Evolutionary conservation across 1,140 invertebrate genomes (phyloP), one percentile per base, ranked within the genome.

Genomic region (Aphelenchoides besseyi): DNA sequence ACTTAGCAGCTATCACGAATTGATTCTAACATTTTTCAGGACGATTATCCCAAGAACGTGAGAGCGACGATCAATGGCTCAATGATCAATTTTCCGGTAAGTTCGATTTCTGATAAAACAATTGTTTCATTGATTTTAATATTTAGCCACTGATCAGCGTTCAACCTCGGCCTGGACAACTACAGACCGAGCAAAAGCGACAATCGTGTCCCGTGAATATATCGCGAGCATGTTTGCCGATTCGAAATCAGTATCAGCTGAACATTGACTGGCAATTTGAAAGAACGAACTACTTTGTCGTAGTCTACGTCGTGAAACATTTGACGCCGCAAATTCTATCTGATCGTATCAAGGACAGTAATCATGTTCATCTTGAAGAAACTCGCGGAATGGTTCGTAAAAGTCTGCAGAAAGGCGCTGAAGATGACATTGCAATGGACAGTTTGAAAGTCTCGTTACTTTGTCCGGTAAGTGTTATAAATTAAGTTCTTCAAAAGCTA

Each of bases 201-300:
- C 94, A 94, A n/a, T 93, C 94, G 12, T 88, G 92, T 59, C 95
- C 95, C 0, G 92, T 98, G 0, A 96, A 98, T 86, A 93, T 98
- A 59, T 97, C 95, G 3, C 89, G 90, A 16, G 88, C 93, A 72
- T 91, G 94, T 33, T n/a, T 32, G 9, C 32, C 48, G 71, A 23
- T 68, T 72, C 1, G 23, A 64, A 29, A 67, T 69, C 9, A 29
- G 16, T 35, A 73, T 36, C 59, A 48, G 33, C 1, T 83, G 37
- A 16, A 2, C 2, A 53, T 84, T 29, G 81, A 82, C 18, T 84
- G 81, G 80, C 70, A 71, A 23, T 64, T 61, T n/a, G 81, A 83
- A 63, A 76, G 70, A 57, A 76, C 76, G 3, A 37, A 67, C 0
- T 83, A 75, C 70, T 81, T 77, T 30, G 80, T 82, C 32, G 75